These are phyloP conservation scores for Telmatochromis sp. DNA, from an alignment of 2,113 vertebrate species.

Conservation along the genomic window DNA sequence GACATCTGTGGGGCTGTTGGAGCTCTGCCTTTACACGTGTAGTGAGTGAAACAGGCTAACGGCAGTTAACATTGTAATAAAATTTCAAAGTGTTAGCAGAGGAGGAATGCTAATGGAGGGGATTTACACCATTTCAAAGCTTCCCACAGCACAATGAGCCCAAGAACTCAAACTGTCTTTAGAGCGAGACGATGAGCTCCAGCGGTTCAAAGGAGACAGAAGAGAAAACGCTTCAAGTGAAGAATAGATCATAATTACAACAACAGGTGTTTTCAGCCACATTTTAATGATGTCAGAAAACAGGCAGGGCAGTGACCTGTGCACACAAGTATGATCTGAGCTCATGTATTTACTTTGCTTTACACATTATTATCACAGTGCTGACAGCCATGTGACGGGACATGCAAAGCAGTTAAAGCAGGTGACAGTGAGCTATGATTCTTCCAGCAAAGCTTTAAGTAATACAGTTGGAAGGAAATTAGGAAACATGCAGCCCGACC, in stretches of 20 bases:
- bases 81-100: not conserved
- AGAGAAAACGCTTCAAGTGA: not conserved
- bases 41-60: not conserved
- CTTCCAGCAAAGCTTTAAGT: not conserved
- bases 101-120: not conserved
- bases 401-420: not conserved
- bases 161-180: not conserved
- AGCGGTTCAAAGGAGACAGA: not conserved
- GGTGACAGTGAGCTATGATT: not conserved
- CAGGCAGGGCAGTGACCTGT: not conserved
- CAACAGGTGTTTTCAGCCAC: not conserved
- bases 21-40: not conserved
- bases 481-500: not conserved
- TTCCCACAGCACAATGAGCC: not conserved
- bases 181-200: not conserved
- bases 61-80: not conserved
- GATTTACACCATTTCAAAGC: not conserved
- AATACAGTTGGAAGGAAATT: not conserved
- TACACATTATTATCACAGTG: not conserved
- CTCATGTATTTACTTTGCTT: not conserved
- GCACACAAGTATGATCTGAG: not conserved
- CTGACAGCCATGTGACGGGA: not conserved
- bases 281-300: not conserved
- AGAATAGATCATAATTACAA: not conserved
- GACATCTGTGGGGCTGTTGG: not conserved